Evolutionary conservation across 2,888 invertebrate genomes (phyloP).

Genomic region (Physocephala rufipes): DNA sequence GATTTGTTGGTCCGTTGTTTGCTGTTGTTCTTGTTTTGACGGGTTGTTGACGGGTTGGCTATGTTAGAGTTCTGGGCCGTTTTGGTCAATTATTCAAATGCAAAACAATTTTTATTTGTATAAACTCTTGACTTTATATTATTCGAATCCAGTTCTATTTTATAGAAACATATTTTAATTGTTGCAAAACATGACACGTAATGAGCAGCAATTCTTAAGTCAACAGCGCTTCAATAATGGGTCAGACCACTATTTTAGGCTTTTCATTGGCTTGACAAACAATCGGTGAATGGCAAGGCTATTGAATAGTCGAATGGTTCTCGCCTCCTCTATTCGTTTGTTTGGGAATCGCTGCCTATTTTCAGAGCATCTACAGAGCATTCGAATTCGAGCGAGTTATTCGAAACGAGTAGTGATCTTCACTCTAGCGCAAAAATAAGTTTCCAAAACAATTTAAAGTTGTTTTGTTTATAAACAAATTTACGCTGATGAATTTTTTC

Average conservation of each 20-base stretch:
- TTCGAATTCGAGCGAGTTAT: not conserved
- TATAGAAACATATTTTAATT: not conserved
- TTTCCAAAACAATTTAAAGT: constrained; percentile 36
- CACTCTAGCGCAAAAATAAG: constrained; percentile 31
- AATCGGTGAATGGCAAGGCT: too few relatives aligned
- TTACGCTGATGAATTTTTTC: constrained; percentile 16
- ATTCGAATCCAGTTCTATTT: constrained; percentile 4
- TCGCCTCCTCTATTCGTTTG: not conserved
- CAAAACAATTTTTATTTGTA: constrained; percentile 28
- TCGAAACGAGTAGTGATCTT: not conserved
- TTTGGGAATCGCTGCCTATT: constrained; percentile 18
- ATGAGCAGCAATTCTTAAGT: constrained; percentile 5
- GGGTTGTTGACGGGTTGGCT: too few relatives aligned
- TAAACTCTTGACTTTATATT: constrained; percentile 30
- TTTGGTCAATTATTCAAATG: constrained; percentile 24
- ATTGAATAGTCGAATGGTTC: too few relatives aligned
- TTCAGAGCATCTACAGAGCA: constrained; percentile 17
- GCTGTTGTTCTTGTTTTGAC: not conserved
- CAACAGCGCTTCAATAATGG: not conserved
- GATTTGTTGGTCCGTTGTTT: not conserved
- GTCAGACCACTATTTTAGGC: not conserved
- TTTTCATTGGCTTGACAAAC: too few relatives aligned
- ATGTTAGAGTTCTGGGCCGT: too few relatives aligned
- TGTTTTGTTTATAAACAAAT: constrained; percentile 32
- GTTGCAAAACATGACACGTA: not conserved